Evolutionary conservation across 37 sponge, comb jelly and placozoan species (phyloP).

Genomic region (Beroe forskalii): DNA sequence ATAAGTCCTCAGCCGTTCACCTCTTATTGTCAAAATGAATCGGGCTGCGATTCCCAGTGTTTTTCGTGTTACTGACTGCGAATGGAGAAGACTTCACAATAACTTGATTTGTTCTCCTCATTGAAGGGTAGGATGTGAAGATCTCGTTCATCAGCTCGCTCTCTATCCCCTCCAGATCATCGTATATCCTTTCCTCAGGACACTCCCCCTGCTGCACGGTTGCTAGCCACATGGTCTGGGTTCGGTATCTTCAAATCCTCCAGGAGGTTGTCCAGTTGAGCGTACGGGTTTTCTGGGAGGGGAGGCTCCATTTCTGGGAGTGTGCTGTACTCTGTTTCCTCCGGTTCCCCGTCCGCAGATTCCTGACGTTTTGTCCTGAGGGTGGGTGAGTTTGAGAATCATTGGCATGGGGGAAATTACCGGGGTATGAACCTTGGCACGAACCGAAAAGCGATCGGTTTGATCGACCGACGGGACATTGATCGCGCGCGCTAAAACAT

Average conservation of each 20-base stretch:
- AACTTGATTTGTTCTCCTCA: constrained; percentile 28
- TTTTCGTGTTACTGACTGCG: constrained; percentile 4
- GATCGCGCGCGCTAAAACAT: too few species aligned
- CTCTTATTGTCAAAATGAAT: not conserved
- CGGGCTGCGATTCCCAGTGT: not conserved
- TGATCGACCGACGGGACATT: too few species aligned
- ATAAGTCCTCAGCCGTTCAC: not conserved
- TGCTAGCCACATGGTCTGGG: not conserved
- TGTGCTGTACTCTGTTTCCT: not conserved
- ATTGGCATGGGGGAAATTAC: too few species aligned
- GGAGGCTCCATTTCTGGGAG: not conserved
- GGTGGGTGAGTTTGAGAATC: not conserved
- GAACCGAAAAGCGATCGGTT: too few species aligned
- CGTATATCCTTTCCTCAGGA: not conserved
- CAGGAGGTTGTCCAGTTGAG: constrained; percentile 29
- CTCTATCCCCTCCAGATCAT: constrained; percentile 2
- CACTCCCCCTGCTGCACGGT: not conserved
- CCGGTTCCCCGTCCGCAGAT: not conserved
- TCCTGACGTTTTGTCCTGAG: constrained; percentile 21
- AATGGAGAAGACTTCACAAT: constrained; percentile 39
- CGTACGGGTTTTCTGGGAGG: constrained; percentile 61
- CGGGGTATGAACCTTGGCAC: too few species aligned
- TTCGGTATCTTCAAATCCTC: constrained; percentile 19
- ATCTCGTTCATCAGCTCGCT: not conserved
- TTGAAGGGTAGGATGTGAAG: not conserved